Evolutionary conservation across 2,113 vertebrate genomes (phyloP), one percentile per base, ranked within the genome.

Genomic region (Catagonus wagneri): DNA sequence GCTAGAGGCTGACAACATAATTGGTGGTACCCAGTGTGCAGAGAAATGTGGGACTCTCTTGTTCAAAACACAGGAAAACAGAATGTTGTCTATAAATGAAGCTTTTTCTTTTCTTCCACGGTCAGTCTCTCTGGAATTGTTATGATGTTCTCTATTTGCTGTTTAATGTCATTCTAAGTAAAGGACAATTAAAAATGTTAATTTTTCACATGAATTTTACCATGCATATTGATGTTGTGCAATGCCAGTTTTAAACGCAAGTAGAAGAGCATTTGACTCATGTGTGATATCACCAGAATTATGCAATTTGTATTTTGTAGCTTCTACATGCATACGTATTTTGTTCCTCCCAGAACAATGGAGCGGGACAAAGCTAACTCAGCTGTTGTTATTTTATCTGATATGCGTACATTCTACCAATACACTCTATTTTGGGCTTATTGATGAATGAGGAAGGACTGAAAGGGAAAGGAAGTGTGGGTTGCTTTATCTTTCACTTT

Each of bases 181-280:
- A 92, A 71, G 63, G 44, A 89, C 19, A 89, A 54, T 88, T 80
- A 34, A 90, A 89, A 63, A 75, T 71, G 72, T 63, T 85, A 63
- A 72, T 50, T 86, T 81, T 79, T 65, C 39, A 3, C n/a, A 17
- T 76, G 58, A 19, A 25, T 34, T 85, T 72, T 72, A 29, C 19
- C 29, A 7, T 56, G n/a, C 8, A 83, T 65, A 50, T 89, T 63
- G 81, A 22, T 85, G 5, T 34, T 44, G 4, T 34, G 1, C 13
- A 29, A 11, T 14, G 27, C 39, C 52, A 58, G 32, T 86, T 65
- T 85, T 65, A 78, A 58, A 71, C 76, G 36, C 54, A 93, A 83
- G 34, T 32, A 15, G 12, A 34, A 84, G 56, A 44, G 29, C n/a
- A 54, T 81, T 69, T 74, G 84, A 44, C n/a, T 85, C 58, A 39